A percentile compares a stretch with the other conserved stretches of the same genome.
These are phyloP conservation scores for Meriones psammophilus DNA, from an alignment of 2,797 vertebrate species.

Conservation along the genomic window DNA sequence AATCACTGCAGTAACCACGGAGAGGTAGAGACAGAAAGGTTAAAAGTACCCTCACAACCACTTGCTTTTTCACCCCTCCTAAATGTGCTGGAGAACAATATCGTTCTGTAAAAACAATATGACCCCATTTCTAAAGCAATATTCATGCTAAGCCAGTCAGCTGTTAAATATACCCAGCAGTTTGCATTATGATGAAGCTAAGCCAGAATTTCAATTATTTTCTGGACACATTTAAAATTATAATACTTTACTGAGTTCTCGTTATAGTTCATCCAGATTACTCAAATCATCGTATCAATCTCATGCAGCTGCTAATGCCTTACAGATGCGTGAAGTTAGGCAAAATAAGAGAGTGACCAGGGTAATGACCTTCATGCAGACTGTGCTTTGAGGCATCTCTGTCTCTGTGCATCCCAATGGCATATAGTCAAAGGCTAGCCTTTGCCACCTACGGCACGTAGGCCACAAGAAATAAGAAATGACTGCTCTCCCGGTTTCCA, in stretches of 20 bases:
- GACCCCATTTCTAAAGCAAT: slow-evolving; percentile 93
- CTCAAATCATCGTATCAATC: slow-evolving; percentile 91
- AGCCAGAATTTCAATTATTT: slow-evolving; percentile 93
- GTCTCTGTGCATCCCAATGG: slow-evolving; percentile 54
- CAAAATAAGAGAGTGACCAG: slow-evolving; percentile 81
- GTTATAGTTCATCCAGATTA: slow-evolving; percentile 92
- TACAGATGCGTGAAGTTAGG: slow-evolving; percentile 87
- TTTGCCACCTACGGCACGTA: slow-evolving; percentile 71
- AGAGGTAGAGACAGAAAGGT: slow-evolving; percentile 90
- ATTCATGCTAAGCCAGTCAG: slow-evolving; percentile 91
- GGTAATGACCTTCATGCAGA: slow-evolving; percentile 88
- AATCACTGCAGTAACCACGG: slow-evolving; percentile 86
- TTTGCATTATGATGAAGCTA: slow-evolving; percentile 90
- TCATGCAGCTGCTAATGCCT: slow-evolving; percentile 88
- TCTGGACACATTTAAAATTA: slow-evolving; percentile 93
- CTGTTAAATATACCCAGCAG: slow-evolving; percentile 90
- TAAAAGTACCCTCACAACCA: slow-evolving; percentile 88
- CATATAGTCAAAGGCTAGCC: slow-evolving; percentile 77
- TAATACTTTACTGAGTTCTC: slow-evolving; percentile 91
- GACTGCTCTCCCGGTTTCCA: slow-evolving; percentile 40
- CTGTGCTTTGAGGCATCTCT: slow-evolving; percentile 78
- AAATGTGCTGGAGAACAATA: slow-evolving; percentile 89
- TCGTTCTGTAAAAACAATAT: slow-evolving; percentile 92
- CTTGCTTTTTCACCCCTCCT: slow-evolving; percentile 87
- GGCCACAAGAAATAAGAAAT: slow-evolving; percentile 74